A percentile compares a stretch with the other conserved stretches of the same genome.
phyloP scores from a whole-genome alignment of 2,113 vertebrate genomes.

The Erythrocercus mccallii region DNA sequence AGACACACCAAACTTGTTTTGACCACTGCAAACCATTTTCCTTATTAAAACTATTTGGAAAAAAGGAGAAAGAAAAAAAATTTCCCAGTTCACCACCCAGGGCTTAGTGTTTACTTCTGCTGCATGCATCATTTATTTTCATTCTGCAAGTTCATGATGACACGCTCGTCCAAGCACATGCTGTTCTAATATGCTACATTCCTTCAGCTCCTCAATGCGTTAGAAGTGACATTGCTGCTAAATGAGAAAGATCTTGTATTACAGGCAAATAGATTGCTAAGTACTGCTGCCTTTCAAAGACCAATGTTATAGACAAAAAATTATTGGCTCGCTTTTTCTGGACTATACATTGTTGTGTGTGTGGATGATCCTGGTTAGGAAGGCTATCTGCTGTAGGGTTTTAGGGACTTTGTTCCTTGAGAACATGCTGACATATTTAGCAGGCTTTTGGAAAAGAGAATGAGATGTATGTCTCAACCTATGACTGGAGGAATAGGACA shows the following conservation, averaged over 20 bases:
- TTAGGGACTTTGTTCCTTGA: background rate
- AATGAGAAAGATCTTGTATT: constrained; percentile 46
- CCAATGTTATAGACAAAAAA: background rate
- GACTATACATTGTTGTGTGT: background rate
- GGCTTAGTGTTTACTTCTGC: constrained; percentile 60
- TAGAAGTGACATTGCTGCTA: constrained; percentile 58
- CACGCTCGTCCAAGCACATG: constrained; percentile 53
- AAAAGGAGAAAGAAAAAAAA: background rate
- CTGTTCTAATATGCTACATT: constrained; percentile 64
- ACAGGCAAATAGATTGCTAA: constrained; percentile 35
- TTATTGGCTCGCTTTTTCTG: background rate
- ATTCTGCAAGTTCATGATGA: constrained; percentile 64
- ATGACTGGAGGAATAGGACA: background rate
- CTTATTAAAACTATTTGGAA: constrained; percentile 6
- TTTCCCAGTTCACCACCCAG: constrained; percentile 40
- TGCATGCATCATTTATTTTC: constrained; percentile 66
- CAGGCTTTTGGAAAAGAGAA: background rate
- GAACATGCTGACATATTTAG: background rate
- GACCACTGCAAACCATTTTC: constrained; percentile 13
- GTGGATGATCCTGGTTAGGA: background rate
- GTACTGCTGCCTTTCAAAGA: background rate
- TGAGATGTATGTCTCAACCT: accelerated
- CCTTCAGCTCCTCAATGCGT: constrained; percentile 19
- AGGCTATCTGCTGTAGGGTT: background rate
- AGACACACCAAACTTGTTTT: background rate